Conservation (phyloP, 2,113 vertebrate species). For the Myotis lucifugus region DNA sequence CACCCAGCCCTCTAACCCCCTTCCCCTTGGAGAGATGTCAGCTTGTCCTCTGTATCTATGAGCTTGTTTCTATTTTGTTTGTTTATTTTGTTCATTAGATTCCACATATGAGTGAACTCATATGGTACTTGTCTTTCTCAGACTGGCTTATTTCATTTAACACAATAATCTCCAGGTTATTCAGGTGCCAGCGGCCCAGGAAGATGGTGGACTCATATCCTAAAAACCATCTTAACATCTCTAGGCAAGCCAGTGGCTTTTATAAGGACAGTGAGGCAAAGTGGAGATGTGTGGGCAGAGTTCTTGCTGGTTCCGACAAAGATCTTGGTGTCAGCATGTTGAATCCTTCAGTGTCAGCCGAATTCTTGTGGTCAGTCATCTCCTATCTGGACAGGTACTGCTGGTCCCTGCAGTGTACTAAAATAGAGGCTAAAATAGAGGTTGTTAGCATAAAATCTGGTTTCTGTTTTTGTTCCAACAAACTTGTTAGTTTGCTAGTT, state of each 20-base stretch:
- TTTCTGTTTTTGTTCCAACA: not conserved
- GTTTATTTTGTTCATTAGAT: not conserved
- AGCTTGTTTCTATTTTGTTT: not conserved
- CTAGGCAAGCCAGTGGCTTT: not conserved
- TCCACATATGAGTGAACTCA: not conserved
- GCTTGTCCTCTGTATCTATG: not conserved
- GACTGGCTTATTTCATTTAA: not conserved
- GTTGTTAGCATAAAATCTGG: not conserved
- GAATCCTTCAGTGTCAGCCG: not conserved
- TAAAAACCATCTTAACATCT: not conserved
- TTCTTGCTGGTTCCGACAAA: not conserved
- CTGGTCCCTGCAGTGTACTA: not conserved
- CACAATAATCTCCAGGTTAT: not conserved
- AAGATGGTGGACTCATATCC: not conserved
- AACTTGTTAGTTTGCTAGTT: not conserved
- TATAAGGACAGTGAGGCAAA: not conserved
- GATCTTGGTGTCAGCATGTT: not conserved
- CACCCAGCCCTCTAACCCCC: not conserved
- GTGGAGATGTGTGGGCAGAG: not conserved
- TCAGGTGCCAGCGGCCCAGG: not conserved
- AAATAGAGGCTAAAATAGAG: not conserved
- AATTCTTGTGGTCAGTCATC: not conserved
- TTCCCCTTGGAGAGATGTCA: not conserved
- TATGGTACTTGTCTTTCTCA: not conserved
- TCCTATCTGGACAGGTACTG: not conserved